Base-by-base conservation (phyloP, 2,113 vertebrate genomes). In the Dissostichus mawsoni region DNA sequence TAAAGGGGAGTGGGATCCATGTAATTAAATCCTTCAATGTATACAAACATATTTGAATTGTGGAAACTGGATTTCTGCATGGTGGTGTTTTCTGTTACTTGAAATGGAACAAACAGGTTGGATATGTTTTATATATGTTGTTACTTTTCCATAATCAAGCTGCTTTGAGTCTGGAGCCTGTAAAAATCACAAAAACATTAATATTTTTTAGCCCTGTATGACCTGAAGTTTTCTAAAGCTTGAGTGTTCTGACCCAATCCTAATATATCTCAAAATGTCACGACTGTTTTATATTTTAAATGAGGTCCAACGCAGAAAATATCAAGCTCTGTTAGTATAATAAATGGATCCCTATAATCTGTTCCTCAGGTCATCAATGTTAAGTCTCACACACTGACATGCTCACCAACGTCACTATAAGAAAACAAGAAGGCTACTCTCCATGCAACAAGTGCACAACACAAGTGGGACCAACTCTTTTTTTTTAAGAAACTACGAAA, bases 371-470 rank as follows among this genome's bases (percentile, higher is more conserved):
- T 29, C 29, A 29, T 29, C 29, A 29, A 29, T 29, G 29, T 29
- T 29, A 29, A 29, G 57, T 74, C 83, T 76, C 78, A 61, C 70
- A 79, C 76, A 83, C 69, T 1, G 82, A 93, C 93, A 94, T 94
- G 93, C 94, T 88, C 91, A 93, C 89, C 91, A 81, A 90, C 86
- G 68, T 91, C 89, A 94, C 91, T 57, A 90, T 73, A 91, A 66
- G 86, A 91, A 92, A 92, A 93, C 69, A 90, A 86, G 88, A 91
- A 90, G 69, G 79, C 73, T 82, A 94, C 88, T 82, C 92, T 95
- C 93, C 95, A 96, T 95, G 95, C 95, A 94, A 95, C 94, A 89
- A 90, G 86, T 89, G 85, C 92, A 93, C 94, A 94, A 94, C 92
- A 95, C 94, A 91, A 90, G 81, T 71, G 90, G 93, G 90, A 90